Base-by-base conservation (phyloP, 2,888 invertebrate genomes). In the Acleris laterana region DNA sequence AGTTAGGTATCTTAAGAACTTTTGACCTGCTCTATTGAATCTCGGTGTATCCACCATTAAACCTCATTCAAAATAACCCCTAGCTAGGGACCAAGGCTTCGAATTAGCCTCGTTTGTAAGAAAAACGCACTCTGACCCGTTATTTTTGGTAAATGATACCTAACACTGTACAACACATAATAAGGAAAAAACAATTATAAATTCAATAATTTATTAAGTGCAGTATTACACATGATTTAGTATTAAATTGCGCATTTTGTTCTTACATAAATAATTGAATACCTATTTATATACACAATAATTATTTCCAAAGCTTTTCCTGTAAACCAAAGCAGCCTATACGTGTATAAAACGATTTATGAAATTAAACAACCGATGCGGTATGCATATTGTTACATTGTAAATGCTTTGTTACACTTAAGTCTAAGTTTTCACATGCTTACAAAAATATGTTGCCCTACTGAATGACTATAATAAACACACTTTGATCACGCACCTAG, bases 131-230 rank as follows among this genome's bases (percentile, higher is more conserved):
- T n/a, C n/a, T n/a, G n/a, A n/a, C n/a, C n/a, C n/a, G n/a, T n/a
- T n/a, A n/a, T n/a, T n/a, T n/a, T n/a, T n/a, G n/a, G n/a, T n/a
- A n/a, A n/a, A n/a, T n/a, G n/a, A n/a, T n/a, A n/a, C n/a, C n/a
- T n/a, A n/a, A n/a, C n/a, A n/a, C n/a, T 32, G 32, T 32, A 32
- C 9, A 32, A 9, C 9, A 11, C 9, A 38, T 3, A 72, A 76
- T 78, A 76, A 81, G 73, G 72, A 74, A 69, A 76, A 59, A 4
- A 42, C 63, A 69, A 74, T 72, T 72, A 66, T 73, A 77, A 85
- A 83, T 88, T 89, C 87, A 90, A 91, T 91, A 91, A 91, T 89
- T 91, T 90, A 90, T 90, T 85, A 86, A 89, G 90, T 90, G 90
- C 88, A 82, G 80, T 82, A 74, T 81, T 90, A 90, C 88, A 90